A percentile compares a stretch with the other conserved stretches of the same genome.
Conservation (phyloP, 2,797 vertebrate genomes). For the Pangasius djambal region DNA sequence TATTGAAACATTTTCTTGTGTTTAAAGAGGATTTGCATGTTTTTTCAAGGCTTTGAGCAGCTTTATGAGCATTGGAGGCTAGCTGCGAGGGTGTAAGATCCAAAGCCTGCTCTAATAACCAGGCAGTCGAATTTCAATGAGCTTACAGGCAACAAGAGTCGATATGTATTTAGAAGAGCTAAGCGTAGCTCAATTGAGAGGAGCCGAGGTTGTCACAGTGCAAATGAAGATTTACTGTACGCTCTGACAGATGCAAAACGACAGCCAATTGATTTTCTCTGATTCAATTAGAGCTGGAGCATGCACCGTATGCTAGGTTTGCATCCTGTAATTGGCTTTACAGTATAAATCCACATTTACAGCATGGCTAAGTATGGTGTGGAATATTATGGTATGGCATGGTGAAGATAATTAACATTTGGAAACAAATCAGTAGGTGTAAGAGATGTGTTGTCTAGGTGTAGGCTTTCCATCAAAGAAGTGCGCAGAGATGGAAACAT, state of each 20-base stretch:
- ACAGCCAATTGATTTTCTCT: conserved; percentile 27
- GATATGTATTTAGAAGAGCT: conserved; percentile 43
- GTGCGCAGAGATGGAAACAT: neutral
- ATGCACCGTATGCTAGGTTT: neutral
- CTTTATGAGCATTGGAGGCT: conserved; percentile 51
- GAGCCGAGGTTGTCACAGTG: neutral
- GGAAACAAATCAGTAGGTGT: neutral
- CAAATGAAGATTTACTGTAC: conserved; percentile 28
- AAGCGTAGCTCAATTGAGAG: neutral
- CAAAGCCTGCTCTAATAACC: conserved; percentile 55
- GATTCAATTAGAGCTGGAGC: neutral
- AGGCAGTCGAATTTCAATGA: conserved; percentile 51
- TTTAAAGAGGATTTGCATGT: conserved; percentile 52
- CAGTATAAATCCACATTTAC: neutral
- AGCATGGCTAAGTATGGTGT: neutral
- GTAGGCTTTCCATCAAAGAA: neutral
- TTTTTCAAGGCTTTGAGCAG: conserved; percentile 45
- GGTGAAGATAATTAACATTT: neutral
- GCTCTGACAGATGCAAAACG: neutral
- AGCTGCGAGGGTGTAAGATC: conserved; percentile 46
- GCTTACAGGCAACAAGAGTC: conserved; percentile 52
- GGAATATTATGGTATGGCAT: neutral
- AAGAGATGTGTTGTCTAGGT: too few species aligned
- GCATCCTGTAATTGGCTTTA: neutral
- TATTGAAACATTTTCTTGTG: conserved; percentile 42